Conservation (phyloP, 2,797 vertebrate species). For the Cynodonichthys magdalenae region DNA sequence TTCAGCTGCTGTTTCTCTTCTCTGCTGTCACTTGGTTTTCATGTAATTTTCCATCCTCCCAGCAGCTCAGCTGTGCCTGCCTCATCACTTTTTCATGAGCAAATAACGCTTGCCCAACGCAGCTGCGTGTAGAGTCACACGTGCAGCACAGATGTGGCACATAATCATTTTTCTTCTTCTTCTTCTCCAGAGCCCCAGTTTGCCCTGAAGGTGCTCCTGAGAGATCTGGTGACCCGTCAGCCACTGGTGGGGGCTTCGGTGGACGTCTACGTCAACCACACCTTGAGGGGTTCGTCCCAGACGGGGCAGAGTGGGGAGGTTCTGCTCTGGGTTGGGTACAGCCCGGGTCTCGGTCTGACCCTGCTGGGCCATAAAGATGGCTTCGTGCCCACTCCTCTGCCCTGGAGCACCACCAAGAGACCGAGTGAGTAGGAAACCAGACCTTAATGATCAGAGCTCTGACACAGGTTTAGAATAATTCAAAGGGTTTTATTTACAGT, state of each 20-base stretch:
- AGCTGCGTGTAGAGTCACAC: conserved; percentile 20
- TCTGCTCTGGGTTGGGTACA: conserved; percentile 85
- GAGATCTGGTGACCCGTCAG: conserved; percentile 88
- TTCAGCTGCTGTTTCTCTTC: neutral
- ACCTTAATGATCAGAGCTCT: neutral
- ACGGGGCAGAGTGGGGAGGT: conserved; percentile 85
- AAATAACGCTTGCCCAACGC: conserved; percentile 57
- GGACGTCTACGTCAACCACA: conserved; percentile 89
- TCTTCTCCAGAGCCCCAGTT: conserved; percentile 81
- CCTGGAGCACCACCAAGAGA: conserved; percentile 90
- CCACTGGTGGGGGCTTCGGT: conserved; percentile 85
- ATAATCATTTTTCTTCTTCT: no score
- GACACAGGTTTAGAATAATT: neutral
- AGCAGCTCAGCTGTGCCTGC: conserved; percentile 28
- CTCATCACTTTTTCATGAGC: conserved; percentile 75
- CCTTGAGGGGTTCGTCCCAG: conserved; percentile 79
- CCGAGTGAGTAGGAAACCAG: conserved; percentile 83
- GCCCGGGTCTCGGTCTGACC: conserved; percentile 83
- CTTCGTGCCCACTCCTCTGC: conserved; percentile 87
- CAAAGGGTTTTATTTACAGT: neutral
- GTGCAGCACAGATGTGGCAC: neutral
- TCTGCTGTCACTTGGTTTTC: conserved; percentile 34
- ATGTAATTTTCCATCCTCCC: conserved; percentile 63
- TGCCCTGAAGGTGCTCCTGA: conserved; percentile 89
- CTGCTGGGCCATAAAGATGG: conserved; percentile 88